phyloP scores from a whole-genome alignment of 2,113 vertebrate species.

The Tetraodon nigroviridis region DNA sequence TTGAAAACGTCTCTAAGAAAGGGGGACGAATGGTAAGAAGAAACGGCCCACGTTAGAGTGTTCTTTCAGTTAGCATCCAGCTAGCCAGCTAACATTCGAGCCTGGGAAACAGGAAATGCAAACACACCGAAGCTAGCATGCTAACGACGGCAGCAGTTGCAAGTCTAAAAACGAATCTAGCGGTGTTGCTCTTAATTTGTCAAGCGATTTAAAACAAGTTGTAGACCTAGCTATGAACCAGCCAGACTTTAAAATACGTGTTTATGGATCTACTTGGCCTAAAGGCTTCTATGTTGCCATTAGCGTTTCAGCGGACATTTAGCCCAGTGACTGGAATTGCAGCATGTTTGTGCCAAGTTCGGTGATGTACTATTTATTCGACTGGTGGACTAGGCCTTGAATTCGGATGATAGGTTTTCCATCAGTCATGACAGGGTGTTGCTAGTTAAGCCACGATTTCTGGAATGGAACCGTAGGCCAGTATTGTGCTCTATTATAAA shows the following conservation, averaged over 20 bases:
- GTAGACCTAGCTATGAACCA: slow-evolving; percentile 31
- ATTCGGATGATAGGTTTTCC: slow-evolving; percentile 11
- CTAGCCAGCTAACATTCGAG: slow-evolving; percentile 38
- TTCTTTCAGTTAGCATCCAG: background rate
- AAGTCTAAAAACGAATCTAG: slow-evolving; percentile 33
- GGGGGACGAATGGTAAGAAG: slow-evolving; percentile 77
- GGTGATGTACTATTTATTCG: slow-evolving; percentile 20
- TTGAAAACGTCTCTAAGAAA: slow-evolving; percentile 75
- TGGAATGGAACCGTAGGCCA: no score
- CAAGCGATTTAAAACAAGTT: slow-evolving; percentile 30
- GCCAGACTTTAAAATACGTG: background rate
- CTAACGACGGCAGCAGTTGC: slow-evolving; percentile 23
- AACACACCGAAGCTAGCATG: slow-evolving; percentile 40
- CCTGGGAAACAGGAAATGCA: slow-evolving; percentile 53
- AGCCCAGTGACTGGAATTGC: background rate
- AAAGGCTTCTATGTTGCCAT: background rate
- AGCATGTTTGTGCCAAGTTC: slow-evolving; percentile 15
- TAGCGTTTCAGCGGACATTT: background rate
- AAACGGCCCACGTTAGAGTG: background rate
- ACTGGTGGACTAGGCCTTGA: slow-evolving; percentile 35
- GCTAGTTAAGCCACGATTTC: no score
- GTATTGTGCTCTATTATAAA: background rate
- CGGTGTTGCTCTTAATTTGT: slow-evolving; percentile 21
- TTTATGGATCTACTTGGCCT: no score
- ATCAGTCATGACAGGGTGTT: slow-evolving; percentile 24